Evolutionary conservation across 2,888 invertebrate species (phyloP).

Genomic region (Theretra japonica): DNA sequence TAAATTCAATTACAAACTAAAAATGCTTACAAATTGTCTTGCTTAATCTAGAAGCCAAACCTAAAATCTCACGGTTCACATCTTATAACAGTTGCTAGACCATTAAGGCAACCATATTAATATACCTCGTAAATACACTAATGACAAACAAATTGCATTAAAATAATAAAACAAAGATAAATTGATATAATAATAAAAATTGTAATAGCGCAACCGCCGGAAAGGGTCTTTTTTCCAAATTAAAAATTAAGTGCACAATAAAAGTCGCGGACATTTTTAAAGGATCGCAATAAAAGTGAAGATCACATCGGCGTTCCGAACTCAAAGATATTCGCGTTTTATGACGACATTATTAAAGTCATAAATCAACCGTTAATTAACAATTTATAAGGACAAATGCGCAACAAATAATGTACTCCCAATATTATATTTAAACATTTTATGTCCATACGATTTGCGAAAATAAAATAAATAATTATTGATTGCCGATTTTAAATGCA

Average conservation of each 20-base stretch:
- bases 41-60: no score
- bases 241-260: slow-evolving; percentile 24
- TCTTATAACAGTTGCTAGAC: no score
- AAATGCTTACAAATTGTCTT: no score
- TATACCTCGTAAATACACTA: not conserved
- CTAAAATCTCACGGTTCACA: no score
- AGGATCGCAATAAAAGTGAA: slow-evolving; percentile 21
- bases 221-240: slow-evolving; percentile 12
- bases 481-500: slow-evolving; percentile 35
- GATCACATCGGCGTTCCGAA: not conserved
- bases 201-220: not conserved
- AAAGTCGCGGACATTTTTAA: slow-evolving; percentile 23
- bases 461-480: slow-evolving; percentile 42
- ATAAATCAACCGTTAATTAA: slow-evolving; percentile 27
- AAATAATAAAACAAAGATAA: not conserved
- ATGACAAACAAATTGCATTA: not conserved
- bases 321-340: slow-evolving; percentile 4
- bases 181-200: not conserved
- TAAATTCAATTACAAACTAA: no score
- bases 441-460: not conserved
- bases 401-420: slow-evolving; percentile 35
- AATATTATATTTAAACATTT: not conserved
- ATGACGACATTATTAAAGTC: not conserved
- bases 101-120: not conserved
- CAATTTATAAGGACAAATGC: slow-evolving; percentile 15